A percentile compares a stretch with the other conserved stretches of the same genome.
These are phyloP conservation scores for Periphyllus acericola DNA, from an alignment of 2,888 invertebrate genomes.

Conservation along the genomic window DNA sequence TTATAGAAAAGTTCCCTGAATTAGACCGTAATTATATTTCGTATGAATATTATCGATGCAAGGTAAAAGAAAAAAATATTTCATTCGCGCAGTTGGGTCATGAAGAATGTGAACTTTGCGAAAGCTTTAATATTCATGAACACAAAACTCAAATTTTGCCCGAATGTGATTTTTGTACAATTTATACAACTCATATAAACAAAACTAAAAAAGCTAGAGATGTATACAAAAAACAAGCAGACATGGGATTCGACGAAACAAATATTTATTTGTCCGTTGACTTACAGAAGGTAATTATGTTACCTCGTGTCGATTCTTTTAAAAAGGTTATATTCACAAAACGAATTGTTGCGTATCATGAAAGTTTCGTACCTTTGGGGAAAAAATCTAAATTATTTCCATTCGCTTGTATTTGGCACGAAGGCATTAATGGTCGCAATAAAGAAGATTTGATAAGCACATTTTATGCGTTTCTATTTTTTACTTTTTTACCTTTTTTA, in stretches of 20 bases:
- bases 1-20: constrained; percentile 63
- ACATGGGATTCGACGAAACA: neutral
- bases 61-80: constrained; percentile 63
- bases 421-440: constrained; percentile 65
- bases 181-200: neutral
- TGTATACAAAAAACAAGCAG: constrained; percentile 11
- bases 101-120: constrained; percentile 64
- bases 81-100: constrained; percentile 64
- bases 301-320: constrained; percentile 3
- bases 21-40: constrained; percentile 46
- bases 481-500: constrained; percentile 27
- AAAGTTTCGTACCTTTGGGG: neutral
- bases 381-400: no score
- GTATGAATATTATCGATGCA: constrained; percentile 64
- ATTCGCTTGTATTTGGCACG: constrained; percentile 64
- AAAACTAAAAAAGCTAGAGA: constrained; percentile 17
- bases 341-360: constrained; percentile 41
- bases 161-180: constrained; percentile 6
- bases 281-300: no score
- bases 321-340: constrained; percentile 41
- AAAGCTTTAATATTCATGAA: constrained; percentile 63
- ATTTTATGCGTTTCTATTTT: constrained; percentile 65
- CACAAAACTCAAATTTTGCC: constrained; percentile 2
- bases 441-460: constrained; percentile 65
- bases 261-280: no score